Evolutionary conservation across 2,888 invertebrate genomes (phyloP).

Genomic region (Eristalis intricaria): DNA sequence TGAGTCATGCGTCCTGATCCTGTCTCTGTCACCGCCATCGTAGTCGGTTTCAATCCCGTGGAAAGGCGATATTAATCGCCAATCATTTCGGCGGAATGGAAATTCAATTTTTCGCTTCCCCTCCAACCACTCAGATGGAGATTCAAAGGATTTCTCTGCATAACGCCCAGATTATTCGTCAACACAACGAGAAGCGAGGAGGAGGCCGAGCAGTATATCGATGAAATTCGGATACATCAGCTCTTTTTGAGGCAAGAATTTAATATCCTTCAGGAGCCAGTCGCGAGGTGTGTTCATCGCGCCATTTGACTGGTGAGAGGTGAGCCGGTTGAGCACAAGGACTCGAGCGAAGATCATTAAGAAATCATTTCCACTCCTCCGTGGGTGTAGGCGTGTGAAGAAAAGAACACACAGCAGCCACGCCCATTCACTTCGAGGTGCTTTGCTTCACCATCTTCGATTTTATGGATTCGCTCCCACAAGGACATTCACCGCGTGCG

Average conservation of each 20-base stretch:
- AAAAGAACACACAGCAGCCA: background rate
- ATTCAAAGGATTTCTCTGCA: background rate
- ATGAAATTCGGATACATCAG: slow-evolving; percentile 18
- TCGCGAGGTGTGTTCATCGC: too few relatives aligned
- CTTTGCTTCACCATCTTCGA: slow-evolving; percentile 56
- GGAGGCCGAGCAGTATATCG: background rate
- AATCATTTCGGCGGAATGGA: slow-evolving; percentile 37
- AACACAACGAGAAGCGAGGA: background rate
- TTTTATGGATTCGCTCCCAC: slow-evolving; percentile 48
- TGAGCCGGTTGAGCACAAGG: background rate
- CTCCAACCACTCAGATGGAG: background rate
- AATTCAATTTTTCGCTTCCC: slow-evolving; percentile 30
- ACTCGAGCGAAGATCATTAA: slow-evolving; percentile 44
- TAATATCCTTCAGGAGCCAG: slow-evolving; percentile 21
- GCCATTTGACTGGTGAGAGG: background rate
- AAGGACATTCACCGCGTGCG: slow-evolving; percentile 20
- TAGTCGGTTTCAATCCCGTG: background rate
- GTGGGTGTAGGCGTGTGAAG: slow-evolving; percentile 1
- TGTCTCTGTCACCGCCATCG: background rate
- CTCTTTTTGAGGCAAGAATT: slow-evolving; percentile 4
- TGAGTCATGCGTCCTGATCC: slow-evolving; percentile 35
- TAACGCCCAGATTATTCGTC: background rate
- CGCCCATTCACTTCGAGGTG: slow-evolving; percentile 3
- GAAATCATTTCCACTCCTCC: slow-evolving; percentile 52
- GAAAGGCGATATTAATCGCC: slow-evolving; percentile 47